phyloP scores from a whole-genome alignment of 1,140 invertebrate species.

The Grapholita molesta region DNA sequence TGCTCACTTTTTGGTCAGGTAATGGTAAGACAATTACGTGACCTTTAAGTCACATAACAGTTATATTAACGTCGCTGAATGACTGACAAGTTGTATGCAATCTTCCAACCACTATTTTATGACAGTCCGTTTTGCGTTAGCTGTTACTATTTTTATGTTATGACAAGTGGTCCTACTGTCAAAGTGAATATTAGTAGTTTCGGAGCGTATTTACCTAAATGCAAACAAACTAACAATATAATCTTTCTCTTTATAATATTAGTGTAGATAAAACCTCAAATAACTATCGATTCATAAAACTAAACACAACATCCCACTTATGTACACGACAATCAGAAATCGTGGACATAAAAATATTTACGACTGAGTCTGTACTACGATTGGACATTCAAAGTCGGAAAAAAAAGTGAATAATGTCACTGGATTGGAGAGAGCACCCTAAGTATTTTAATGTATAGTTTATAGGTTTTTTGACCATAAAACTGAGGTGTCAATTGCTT shows the following conservation, averaged over 20 bases:
- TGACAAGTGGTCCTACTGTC: too few species aligned
- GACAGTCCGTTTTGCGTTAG: too few species aligned
- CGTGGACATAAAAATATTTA: slow-evolving; percentile 6
- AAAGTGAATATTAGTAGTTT: too few species aligned
- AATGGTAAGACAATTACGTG: too few species aligned
- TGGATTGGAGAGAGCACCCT: slow-evolving; percentile 1
- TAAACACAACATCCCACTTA: slow-evolving; percentile 3
- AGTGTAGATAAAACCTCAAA: background rate
- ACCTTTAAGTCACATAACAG: too few species aligned
- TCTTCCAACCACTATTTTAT: too few species aligned
- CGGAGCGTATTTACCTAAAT: background rate
- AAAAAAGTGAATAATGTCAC: slow-evolving; percentile 14
- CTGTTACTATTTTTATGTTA: too few species aligned
- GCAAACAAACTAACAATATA: too few species aligned
- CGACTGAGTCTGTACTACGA: background rate
- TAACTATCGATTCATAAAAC: background rate
- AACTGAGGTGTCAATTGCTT: slow-evolving; percentile 16
- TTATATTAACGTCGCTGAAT: too few species aligned
- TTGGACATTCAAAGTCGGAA: background rate
- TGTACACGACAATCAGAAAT: slow-evolving; percentile 2
- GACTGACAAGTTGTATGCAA: too few species aligned
- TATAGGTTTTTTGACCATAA: slow-evolving; percentile 5
- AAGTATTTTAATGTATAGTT: slow-evolving; percentile 4
- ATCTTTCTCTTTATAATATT: too few species aligned
- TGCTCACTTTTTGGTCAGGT: too few species aligned